Conservation (phyloP, 2,113 vertebrate species). For the Globicephala melas region DNA sequence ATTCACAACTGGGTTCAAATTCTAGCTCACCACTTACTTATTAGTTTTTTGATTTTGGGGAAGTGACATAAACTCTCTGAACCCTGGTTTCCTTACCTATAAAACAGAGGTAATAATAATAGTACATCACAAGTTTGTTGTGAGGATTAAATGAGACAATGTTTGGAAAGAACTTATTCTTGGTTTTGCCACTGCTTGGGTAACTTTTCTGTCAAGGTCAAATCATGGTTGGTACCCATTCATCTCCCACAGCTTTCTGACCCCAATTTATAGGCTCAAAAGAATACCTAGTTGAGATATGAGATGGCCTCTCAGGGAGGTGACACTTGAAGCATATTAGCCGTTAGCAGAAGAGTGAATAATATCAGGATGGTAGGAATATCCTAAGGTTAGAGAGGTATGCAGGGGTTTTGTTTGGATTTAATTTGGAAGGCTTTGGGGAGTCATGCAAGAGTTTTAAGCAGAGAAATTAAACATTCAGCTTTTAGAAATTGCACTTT, state of each 20-base stretch:
- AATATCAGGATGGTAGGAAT: neutral
- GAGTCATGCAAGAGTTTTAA: neutral
- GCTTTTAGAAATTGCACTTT: neutral
- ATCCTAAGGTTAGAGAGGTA: neutral
- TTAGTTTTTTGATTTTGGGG: neutral
- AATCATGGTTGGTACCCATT: neutral
- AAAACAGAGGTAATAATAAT: neutral
- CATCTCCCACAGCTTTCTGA: neutral
- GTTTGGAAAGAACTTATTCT: neutral
- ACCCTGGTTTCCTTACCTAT: neutral
- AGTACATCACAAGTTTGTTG: neutral
- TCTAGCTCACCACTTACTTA: neutral
- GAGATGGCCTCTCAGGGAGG: neutral
- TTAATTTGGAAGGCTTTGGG: neutral
- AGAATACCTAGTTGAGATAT: neutral
- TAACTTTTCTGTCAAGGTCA: constrained; percentile 32
- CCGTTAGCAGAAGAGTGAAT: neutral
- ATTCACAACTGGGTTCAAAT: neutral
- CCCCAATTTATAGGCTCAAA: neutral
- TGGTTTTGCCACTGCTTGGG: neutral
- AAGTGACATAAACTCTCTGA: neutral
- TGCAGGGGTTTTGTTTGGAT: neutral
- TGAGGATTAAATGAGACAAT: constrained; percentile 12
- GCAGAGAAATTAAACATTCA: neutral
- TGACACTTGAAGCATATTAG: neutral